phyloP scores from a whole-genome alignment of 2,113 vertebrate genomes.

The Brachyhypopomus gauderio region DNA sequence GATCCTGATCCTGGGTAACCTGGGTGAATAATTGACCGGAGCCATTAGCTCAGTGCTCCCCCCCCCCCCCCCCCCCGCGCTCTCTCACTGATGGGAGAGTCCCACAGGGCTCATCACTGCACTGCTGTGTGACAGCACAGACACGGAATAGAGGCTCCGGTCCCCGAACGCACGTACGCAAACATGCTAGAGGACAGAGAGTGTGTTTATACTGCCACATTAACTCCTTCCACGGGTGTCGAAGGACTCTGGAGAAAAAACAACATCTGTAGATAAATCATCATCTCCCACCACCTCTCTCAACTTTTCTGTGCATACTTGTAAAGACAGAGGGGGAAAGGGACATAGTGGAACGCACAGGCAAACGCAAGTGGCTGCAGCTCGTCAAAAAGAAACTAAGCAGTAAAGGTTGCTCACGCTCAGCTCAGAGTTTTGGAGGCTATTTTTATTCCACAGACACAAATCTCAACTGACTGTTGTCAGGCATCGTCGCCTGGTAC shows the following conservation, averaged over 20 bases:
- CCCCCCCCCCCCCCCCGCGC: not conserved
- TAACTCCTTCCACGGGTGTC: conserved; percentile 30
- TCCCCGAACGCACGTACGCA: not conserved
- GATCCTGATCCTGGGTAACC: conserved; percentile 40
- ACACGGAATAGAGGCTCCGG: not conserved
- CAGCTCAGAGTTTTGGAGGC: not conserved
- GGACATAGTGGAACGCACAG: not conserved
- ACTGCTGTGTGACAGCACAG: conserved; percentile 17
- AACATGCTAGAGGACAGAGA: not conserved
- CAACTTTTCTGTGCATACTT: too few relatives aligned
- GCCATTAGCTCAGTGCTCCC: conserved; percentile 38
- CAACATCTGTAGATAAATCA: conserved; percentile 23
- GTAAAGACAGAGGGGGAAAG: not conserved
- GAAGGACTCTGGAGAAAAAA: conserved; percentile 1
- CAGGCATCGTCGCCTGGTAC: conserved; percentile 40
- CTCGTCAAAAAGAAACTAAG: too few relatives aligned
- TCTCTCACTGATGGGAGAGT: conserved; percentile 1
- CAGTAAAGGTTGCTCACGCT: not conserved
- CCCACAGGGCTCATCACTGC: conserved; percentile 35
- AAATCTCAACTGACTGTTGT: conserved; percentile 51
- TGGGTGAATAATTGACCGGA: conserved; percentile 55
- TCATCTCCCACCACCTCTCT: too few relatives aligned
- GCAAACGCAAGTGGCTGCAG: not conserved
- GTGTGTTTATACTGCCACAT: not conserved
- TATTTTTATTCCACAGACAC: conserved; percentile 23